Percentiles rank a stretch among this genome's conserved stretches.
phyloP scores from a whole-genome alignment of 2,888 invertebrate genomes.

The Xylocampa areola region DNA sequence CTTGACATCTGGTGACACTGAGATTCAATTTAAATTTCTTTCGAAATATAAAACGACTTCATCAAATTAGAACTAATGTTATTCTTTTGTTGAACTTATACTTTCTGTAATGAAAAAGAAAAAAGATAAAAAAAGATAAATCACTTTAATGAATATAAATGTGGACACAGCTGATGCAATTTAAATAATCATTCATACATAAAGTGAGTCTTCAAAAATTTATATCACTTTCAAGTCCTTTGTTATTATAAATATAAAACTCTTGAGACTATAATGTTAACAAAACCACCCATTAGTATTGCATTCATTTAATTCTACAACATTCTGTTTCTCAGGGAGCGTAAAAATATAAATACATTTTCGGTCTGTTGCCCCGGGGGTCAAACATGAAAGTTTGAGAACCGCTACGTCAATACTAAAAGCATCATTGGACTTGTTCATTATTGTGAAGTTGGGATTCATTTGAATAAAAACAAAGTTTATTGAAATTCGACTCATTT shows the following conservation, averaged over 20 bases:
- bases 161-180: background rate
- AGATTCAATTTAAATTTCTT: no score
- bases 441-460: conserved; percentile 39
- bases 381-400: conserved; percentile 37
- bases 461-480: conserved; percentile 51
- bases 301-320: background rate
- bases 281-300: background rate
- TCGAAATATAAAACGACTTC: no score
- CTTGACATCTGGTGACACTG: no score
- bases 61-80: no score
- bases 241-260: background rate
- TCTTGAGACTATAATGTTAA: background rate
- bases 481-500: conserved; percentile 27
- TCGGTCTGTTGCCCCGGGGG: no score
- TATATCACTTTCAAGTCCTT: background rate
- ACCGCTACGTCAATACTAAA: conserved; percentile 40
- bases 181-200: background rate
- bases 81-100: no score
- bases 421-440: conserved; percentile 42
- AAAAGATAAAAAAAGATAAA: no score
- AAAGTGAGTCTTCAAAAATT: conserved; percentile 1
- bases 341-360: no score
- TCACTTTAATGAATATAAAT: background rate
- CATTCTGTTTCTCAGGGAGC: background rate
- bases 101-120: no score